Base-by-base conservation (phyloP, 2,888 invertebrate species). In the Opisthograptis luteolata region DNA sequence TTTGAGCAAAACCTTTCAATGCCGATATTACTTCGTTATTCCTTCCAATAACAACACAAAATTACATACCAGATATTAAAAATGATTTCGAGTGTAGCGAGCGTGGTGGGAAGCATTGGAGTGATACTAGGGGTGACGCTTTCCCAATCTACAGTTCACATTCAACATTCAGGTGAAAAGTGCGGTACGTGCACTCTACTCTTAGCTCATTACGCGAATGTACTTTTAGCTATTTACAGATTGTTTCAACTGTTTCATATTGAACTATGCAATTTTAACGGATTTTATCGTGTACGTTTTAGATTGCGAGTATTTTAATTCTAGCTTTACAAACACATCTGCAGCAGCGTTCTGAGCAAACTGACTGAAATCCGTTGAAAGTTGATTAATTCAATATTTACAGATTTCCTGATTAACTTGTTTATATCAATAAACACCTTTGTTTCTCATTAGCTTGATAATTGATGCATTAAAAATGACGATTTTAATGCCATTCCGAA, bases 91-190 rank as follows among this genome's bases (percentile, higher is more conserved):
- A 14, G 32, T 25, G 17, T 10, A 27, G 15, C 12, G 13, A 13
- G 15, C 14, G 17, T 43, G 42, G 42, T 35, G 44, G 31, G 35
- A 48, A 44, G 35, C 20, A 42, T 49, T 41, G 43, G 41, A 35
- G 50, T 49, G 28, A 9, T n/a, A 5, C 47, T 41, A 42, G 12
- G 8, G 36, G 19, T 58, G 58, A 60, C 65, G 70, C 85, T 84
- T 84, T 85, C 79, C 73, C 71, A 68, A 70, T 55, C 87, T 86
- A 89, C 83, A 85, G 84, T 84, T 83, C 84, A 87, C 87, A 89
- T 85, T 83, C 81, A 85, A 84, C 83, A 83, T 73, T 67, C 69
- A 73, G 57, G 19, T 62, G 70, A 34, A 58, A 57, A 65, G 58
- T 64, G 64, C 65, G 45, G 39, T 13, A 62, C 63, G 71, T 78